Conservation (phyloP, 2,888 invertebrate species). For the Oasisia sp. region DNA sequence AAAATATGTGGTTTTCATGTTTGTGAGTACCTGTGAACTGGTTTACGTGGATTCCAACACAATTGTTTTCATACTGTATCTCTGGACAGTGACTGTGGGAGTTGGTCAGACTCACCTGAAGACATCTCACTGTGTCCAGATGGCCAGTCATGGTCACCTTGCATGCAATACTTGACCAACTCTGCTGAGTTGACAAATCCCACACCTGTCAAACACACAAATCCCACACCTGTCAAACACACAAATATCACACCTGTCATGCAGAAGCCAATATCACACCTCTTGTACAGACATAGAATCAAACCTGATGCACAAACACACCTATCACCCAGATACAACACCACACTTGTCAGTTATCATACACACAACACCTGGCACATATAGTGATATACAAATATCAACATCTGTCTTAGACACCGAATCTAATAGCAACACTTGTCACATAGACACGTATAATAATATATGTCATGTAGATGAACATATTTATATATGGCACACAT, state of each 20-base stretch:
- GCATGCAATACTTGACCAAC: slow-evolving; percentile 67
- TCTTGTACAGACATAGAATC: slow-evolving; percentile 63
- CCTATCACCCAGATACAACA: background rate
- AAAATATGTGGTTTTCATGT: too few relatives aligned
- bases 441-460: background rate
- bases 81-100: background rate
- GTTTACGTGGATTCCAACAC: background rate
- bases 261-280: slow-evolving; percentile 72
- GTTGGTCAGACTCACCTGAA: slow-evolving; percentile 62
- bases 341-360: background rate
- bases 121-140: slow-evolving; percentile 67
- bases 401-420: too few relatives aligned
- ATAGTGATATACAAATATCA: background rate
- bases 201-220: slow-evolving; percentile 72
- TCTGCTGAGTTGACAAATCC: slow-evolving; percentile 91
- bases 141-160: slow-evolving; percentile 70
- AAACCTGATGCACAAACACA: slow-evolving; percentile 69
- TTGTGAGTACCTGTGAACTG: too few relatives aligned
- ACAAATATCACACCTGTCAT: slow-evolving; percentile 72
- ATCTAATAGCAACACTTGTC: too few relatives aligned
- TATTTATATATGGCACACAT: background rate
- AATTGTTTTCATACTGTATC: background rate
- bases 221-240: background rate
- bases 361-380: background rate
- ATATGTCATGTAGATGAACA: background rate